Evolutionary conservation across 2,888 invertebrate species (phyloP).

Genomic region (Amiota mariae): DNA sequence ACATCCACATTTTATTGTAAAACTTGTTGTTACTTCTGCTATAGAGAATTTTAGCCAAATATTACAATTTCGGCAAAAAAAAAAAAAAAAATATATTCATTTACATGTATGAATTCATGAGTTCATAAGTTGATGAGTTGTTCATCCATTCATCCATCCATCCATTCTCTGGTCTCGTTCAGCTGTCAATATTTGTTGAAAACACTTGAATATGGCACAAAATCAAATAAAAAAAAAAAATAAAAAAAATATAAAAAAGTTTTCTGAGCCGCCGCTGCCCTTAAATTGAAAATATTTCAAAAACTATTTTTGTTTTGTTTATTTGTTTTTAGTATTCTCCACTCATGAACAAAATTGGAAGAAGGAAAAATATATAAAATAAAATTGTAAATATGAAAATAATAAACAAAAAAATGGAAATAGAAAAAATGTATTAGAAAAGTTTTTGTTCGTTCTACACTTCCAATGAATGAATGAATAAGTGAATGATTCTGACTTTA

Average conservation of each 20-base stretch:
- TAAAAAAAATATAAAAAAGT: neutral
- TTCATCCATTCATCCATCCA: slow-evolving; percentile 20
- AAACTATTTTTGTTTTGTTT: slow-evolving; percentile 45
- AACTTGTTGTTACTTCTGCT: neutral
- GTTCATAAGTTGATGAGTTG: slow-evolving; percentile 8
- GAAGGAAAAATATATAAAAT: too few relatives aligned
- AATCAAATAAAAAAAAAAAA: slow-evolving; percentile 10
- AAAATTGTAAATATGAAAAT: too few relatives aligned
- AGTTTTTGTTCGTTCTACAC: neutral
- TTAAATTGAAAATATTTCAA: slow-evolving; percentile 2
- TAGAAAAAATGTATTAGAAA: slow-evolving; percentile 21
- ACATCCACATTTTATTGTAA: too few relatives aligned
- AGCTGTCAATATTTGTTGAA: slow-evolving; percentile 71
- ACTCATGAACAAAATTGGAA: too few relatives aligned
- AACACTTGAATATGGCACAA: slow-evolving; percentile 56
- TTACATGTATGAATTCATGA: neutral
- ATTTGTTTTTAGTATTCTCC: neutral
- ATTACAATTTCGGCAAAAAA: too few relatives aligned
- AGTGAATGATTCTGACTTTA: neutral
- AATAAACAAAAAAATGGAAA: slow-evolving; percentile 2
- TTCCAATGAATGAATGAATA: neutral
- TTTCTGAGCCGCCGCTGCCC: neutral
- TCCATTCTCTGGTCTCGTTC: slow-evolving; percentile 16
- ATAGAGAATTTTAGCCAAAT: neutral
- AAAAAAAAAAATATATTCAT: too few relatives aligned